Conservation (phyloP, 1,140 invertebrate genomes). For the Bombus picipes region DNA sequence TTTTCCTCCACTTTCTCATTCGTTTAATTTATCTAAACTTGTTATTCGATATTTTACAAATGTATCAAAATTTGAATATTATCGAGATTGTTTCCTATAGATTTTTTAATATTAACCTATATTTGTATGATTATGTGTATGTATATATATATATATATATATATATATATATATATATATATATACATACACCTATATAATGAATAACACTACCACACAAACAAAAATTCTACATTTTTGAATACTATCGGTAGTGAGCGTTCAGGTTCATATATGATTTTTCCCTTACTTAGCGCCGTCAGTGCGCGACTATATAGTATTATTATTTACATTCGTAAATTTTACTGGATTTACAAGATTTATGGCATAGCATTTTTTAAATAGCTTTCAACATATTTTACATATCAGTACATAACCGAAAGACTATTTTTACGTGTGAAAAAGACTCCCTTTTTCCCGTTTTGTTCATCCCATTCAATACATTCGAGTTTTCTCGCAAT, state of each 20-base stretch:
- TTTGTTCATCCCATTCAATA: background rate
- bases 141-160: too few species aligned
- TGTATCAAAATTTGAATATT: background rate
- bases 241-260: too few species aligned
- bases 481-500: background rate
- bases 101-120: background rate
- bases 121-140: background rate
- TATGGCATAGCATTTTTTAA: background rate
- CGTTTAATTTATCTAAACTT: background rate
- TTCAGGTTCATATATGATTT: too few species aligned
- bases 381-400: background rate
- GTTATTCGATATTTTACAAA: background rate
- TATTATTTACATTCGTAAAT: background rate
- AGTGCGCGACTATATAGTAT: too few species aligned
- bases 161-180: too few species aligned
- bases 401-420: background rate
- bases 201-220: too few species aligned
- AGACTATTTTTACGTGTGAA: background rate
- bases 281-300: too few species aligned
- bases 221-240: background rate
- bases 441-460: too few species aligned
- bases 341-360: background rate
- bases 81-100: background rate
- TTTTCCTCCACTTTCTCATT: background rate
- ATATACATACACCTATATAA: background rate